A percentile compares a stretch with the other conserved stretches of the same genome.
Evolutionary conservation across 1,140 invertebrate species (phyloP).

Genomic region (Pseudomyrmex concolor): DNA sequence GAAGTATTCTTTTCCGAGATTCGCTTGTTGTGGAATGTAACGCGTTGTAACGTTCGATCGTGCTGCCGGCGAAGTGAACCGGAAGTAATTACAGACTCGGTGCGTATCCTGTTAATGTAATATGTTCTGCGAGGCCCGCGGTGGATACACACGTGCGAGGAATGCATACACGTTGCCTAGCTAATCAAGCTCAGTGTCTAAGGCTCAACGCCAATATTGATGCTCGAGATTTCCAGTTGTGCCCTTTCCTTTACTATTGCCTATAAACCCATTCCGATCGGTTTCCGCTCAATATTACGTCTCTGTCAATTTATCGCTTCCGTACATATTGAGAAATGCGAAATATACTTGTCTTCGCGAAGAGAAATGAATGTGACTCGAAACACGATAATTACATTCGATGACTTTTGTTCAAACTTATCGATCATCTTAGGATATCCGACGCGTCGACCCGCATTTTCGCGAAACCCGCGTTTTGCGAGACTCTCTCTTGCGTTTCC

Average conservation of each 20-base stretch:
- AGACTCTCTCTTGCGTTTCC: neutral
- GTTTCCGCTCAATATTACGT: constrained; percentile 17
- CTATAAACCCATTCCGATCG: constrained; percentile 26
- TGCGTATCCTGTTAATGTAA: constrained; percentile 50
- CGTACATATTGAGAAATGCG: constrained; percentile 6
- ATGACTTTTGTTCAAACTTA: neutral
- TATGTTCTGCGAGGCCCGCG: constrained; percentile 32
- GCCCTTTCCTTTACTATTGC: constrained; percentile 33
- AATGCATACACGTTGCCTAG: constrained; percentile 46
- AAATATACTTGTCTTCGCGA: neutral
- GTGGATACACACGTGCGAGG: constrained; percentile 27
- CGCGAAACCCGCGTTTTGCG: neutral
- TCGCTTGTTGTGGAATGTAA: too few relatives aligned
- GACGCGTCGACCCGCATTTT: neutral
- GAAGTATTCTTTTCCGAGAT: too few relatives aligned
- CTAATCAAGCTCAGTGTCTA: constrained; percentile 71
- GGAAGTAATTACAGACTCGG: constrained; percentile 23
- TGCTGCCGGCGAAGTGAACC: neutral
- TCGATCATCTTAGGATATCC: constrained; percentile 18
- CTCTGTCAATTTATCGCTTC: neutral
- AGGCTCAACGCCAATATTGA: constrained; percentile 72
- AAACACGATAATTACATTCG: neutral
- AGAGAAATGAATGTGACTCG: neutral
- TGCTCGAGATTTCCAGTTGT: constrained; percentile 62
- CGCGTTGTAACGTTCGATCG: neutral